Conservation (phyloP, 2,797 vertebrate genomes). For the Coracias cyanogaster region DNA sequence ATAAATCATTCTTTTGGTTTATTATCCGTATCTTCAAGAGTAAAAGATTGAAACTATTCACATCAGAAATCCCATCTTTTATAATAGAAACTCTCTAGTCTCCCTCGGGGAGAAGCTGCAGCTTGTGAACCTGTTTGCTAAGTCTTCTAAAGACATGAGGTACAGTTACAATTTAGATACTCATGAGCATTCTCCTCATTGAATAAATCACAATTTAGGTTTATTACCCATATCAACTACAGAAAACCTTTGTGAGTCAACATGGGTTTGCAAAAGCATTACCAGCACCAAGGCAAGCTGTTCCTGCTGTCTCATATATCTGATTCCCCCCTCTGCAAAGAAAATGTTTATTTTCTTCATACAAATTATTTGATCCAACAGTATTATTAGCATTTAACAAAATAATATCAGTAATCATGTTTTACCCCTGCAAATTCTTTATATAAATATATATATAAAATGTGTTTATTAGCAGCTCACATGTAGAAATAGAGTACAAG, state of each 20-base stretch:
- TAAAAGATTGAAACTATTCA: not conserved
- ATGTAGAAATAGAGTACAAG: not conserved
- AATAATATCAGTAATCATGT: not conserved
- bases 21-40: not conserved
- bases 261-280: not conserved
- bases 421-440: not conserved
- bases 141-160: not conserved
- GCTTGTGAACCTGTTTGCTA: not conserved
- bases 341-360: not conserved
- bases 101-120: not conserved
- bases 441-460: not conserved
- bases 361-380: not conserved
- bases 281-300: not conserved
- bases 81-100: not conserved
- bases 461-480: not conserved
- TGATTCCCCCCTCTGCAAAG: not conserved
- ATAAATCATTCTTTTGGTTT: not conserved
- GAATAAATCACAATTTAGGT: not conserved
- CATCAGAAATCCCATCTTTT: not conserved
- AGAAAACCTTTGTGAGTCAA: not conserved
- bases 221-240: not conserved
- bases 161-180: not conserved
- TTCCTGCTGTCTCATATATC: not conserved
- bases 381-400: not conserved
- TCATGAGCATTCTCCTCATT: not conserved